Evolutionary conservation across 2,797 vertebrate genomes (phyloP).

Genomic region (Mallotus villosus): DNA sequence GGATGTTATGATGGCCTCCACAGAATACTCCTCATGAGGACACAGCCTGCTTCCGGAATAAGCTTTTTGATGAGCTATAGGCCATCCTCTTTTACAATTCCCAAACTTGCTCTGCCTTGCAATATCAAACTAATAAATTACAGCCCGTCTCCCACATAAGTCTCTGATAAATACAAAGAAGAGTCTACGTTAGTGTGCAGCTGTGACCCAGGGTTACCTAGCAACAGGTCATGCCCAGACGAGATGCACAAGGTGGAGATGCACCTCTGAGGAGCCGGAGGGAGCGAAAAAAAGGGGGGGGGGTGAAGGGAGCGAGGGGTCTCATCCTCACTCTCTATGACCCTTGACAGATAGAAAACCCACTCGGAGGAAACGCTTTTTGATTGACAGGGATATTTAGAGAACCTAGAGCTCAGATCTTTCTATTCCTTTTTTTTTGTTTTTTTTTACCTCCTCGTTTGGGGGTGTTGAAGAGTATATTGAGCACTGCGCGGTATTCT

Average conservation of each 20-base stretch:
- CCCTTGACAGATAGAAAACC: slow-evolving; percentile 82
- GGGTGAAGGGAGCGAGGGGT: slow-evolving; percentile 42
- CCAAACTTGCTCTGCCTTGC: slow-evolving; percentile 76
- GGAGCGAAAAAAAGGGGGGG: slow-evolving; percentile 25
- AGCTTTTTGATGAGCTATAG: slow-evolving; percentile 79
- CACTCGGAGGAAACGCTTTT: slow-evolving; percentile 76
- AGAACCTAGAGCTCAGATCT: slow-evolving; percentile 44
- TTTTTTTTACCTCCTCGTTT: background rate
- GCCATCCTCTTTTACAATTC: slow-evolving; percentile 77
- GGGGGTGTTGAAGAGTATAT: background rate
- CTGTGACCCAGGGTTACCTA: slow-evolving; percentile 87
- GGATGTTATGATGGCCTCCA: slow-evolving; percentile 66
- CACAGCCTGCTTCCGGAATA: slow-evolving; percentile 66
- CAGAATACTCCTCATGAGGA: slow-evolving; percentile 67
- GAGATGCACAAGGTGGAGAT: slow-evolving; percentile 73
- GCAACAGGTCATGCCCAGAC: slow-evolving; percentile 84
- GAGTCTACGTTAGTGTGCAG: slow-evolving; percentile 78
- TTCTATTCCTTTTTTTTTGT: background rate
- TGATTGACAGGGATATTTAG: slow-evolving; percentile 75
- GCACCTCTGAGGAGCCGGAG: slow-evolving; percentile 68
- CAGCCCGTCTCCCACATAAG: slow-evolving; percentile 82
- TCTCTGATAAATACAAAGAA: slow-evolving; percentile 81
- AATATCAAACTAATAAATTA: slow-evolving; percentile 88
- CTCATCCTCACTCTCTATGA: slow-evolving; percentile 76
- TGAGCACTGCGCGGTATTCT: background rate